phyloP scores from a whole-genome alignment of 1,140 invertebrate genomes.

The Nylanderia fulva region DNA sequence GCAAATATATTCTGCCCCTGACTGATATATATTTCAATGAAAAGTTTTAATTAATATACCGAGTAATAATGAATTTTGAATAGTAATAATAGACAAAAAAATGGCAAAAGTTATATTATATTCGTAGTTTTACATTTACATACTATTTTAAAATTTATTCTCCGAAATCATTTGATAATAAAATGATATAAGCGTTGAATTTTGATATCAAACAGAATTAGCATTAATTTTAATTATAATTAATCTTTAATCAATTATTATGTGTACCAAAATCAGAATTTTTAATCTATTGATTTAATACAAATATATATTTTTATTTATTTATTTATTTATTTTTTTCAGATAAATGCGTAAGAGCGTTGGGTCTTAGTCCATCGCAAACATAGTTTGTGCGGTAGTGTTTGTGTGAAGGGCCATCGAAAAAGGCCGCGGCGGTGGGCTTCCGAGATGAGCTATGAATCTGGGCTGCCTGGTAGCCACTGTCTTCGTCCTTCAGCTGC shows the following conservation, averaged over 20 bases:
- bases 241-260: too few species aligned
- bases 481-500: constrained; percentile 81
- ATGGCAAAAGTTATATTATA: neutral
- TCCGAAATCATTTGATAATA: neutral
- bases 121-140: neutral
- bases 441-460: constrained; percentile 86
- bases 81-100: neutral
- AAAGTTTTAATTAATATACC: constrained; percentile 36
- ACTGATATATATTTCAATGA: constrained; percentile 7
- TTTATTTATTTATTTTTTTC: constrained; percentile 10
- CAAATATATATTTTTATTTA: constrained; percentile 2
- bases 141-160: neutral
- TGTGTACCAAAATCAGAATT: too few species aligned
- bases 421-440: constrained; percentile 75
- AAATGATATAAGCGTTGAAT: neutral
- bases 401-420: constrained; percentile 66
- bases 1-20: neutral
- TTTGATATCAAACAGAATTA: neutral
- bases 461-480: constrained; percentile 85
- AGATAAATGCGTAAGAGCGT: constrained; percentile 66
- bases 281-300: too few species aligned
- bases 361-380: neutral
- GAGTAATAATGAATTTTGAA: neutral
- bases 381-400: constrained; percentile 65
- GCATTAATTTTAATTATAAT: neutral